Evolutionary conservation across 2,113 vertebrate genomes (phyloP).

Genomic region (Athene cunicularia): DNA sequence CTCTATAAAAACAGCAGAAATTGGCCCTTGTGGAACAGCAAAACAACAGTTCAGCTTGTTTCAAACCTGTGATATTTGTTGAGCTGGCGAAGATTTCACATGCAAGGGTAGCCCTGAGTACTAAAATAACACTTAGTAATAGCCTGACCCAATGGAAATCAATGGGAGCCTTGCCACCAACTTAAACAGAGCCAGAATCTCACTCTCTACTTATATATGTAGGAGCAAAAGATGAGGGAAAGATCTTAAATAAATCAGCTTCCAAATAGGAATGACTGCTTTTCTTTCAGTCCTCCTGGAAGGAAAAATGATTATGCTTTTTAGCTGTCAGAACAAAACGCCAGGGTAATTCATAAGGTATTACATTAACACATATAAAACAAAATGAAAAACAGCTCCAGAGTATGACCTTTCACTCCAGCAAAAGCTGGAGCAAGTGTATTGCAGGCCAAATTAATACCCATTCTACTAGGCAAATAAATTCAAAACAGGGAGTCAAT

Average conservation of each 20-base stretch:
- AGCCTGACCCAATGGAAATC: neutral
- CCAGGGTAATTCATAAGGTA: conserved; percentile 79
- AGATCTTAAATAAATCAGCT: conserved; percentile 75
- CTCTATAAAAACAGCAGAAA: neutral
- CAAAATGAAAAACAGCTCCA: conserved; percentile 81
- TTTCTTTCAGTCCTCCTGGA: conserved; percentile 74
- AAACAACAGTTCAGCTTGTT: neutral
- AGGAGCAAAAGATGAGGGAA: conserved; percentile 62
- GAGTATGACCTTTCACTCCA: conserved; percentile 78
- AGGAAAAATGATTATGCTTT: conserved; percentile 80
- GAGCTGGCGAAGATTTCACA: neutral
- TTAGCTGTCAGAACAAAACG: conserved; percentile 80
- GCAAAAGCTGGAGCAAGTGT: conserved; percentile 79
- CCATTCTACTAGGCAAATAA: conserved; percentile 76
- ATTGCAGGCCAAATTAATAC: conserved; percentile 74
- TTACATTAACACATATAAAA: conserved; percentile 83
- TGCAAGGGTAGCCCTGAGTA: neutral
- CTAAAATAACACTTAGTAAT: neutral
- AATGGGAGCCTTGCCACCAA: neutral
- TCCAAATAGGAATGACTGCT: conserved; percentile 71
- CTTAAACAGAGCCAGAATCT: neutral
- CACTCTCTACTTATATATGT: conserved; percentile 32
- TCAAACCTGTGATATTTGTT: conserved; percentile 13
- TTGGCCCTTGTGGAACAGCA: neutral
- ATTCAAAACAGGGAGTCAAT: conserved; percentile 65